Percentiles rank a stretch among this genome's conserved stretches.
Conservation (phyloP, 2,797 vertebrate species). For the Melanitta fusca region DNA sequence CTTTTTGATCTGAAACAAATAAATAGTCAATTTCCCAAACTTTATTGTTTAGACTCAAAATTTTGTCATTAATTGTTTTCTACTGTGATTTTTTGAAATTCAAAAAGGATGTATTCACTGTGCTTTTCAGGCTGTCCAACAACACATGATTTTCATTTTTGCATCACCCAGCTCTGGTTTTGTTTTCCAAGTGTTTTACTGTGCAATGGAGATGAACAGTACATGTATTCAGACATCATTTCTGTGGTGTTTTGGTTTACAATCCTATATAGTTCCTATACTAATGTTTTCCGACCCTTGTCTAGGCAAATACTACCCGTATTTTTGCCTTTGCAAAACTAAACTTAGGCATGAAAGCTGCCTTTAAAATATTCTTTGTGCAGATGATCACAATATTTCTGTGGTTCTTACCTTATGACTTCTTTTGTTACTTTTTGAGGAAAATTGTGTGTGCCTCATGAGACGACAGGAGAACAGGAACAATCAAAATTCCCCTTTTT, state of each 20-base stretch:
- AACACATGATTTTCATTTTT: neutral
- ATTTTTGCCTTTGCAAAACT: neutral
- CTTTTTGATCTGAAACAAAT: slow-evolving; percentile 19
- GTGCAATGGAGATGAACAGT: neutral
- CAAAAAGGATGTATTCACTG: neutral
- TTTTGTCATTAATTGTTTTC: neutral
- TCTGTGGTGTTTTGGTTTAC: neutral
- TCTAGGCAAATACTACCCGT: neutral
- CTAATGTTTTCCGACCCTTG: neutral
- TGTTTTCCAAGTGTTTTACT: neutral
- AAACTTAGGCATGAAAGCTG: neutral
- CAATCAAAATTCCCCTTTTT: neutral
- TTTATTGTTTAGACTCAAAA: neutral
- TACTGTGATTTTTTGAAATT: neutral
- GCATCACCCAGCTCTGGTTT: neutral
- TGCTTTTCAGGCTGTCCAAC: neutral
- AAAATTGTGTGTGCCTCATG: neutral
- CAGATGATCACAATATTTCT: neutral
- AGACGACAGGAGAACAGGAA: neutral
- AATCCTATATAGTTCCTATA: neutral
- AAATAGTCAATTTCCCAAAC: slow-evolving; percentile 6
- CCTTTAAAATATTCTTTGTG: neutral
- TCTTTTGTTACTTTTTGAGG: neutral
- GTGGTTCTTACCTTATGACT: neutral
- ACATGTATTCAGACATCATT: neutral